Evolutionary conservation across 2,113 vertebrate genomes (phyloP).

Genomic region (Megaleporinus macrocephalus): DNA sequence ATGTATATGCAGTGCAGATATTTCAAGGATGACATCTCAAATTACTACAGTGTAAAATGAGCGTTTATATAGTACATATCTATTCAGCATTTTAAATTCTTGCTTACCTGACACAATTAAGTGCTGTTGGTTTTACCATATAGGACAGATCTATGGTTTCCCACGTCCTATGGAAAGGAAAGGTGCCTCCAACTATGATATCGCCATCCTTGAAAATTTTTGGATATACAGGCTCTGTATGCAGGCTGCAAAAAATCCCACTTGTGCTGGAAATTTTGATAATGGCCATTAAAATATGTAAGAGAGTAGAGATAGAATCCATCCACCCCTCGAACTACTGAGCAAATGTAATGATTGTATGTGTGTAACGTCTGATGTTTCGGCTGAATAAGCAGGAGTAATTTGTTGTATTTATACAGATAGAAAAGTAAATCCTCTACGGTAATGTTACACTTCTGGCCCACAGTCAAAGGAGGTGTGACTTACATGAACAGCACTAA

Average conservation of each 20-base stretch:
- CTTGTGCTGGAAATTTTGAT: conserved; percentile 14
- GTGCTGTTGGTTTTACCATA: background rate
- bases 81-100: background rate
- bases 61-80: background rate
- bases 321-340: background rate
- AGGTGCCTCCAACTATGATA: conserved; percentile 33
- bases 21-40: background rate
- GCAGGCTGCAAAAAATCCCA: conserved; percentile 5
- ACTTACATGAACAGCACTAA: background rate
- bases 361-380: background rate
- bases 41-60: too few species aligned
- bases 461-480: conserved; percentile 13
- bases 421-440: conserved; percentile 6
- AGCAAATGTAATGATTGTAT: background rate
- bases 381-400: background rate
- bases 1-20: background rate
- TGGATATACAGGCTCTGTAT: conserved; percentile 20
- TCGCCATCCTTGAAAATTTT: conserved; percentile 36
- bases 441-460: background rate
- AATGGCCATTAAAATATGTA: conserved; percentile 36
- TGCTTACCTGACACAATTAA: conserved; percentile 35
- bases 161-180: conserved; percentile 40
- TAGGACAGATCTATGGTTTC: conserved; percentile 1
- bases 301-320: conserved; percentile 20
- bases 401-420: conserved; percentile 24